phyloP scores from a whole-genome alignment of 2,113 vertebrate genomes.

The Psettodes erumei region DNA sequence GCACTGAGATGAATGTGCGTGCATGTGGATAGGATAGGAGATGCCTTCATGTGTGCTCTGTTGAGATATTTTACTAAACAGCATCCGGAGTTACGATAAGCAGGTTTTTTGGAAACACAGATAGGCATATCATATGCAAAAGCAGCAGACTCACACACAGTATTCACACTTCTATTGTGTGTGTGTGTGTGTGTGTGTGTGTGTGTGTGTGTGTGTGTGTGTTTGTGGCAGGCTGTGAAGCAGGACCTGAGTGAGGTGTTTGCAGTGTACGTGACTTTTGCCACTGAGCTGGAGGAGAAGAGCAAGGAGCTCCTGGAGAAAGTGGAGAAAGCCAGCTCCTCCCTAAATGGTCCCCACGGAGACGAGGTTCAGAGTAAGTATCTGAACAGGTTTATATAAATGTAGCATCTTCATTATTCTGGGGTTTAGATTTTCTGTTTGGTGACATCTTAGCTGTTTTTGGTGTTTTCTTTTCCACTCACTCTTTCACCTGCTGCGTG shows the following conservation, averaged over 20 bases:
- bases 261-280: slow-evolving; percentile 70
- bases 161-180: background rate
- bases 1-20: background rate
- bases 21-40: background rate
- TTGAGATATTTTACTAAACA: slow-evolving; percentile 3
- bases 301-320: slow-evolving; percentile 76
- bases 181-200: background rate
- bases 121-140: background rate
- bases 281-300: slow-evolving; percentile 78
- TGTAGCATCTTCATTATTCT: background rate
- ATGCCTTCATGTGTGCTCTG: background rate
- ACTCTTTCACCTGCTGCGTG: background rate
- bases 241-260: slow-evolving; percentile 76
- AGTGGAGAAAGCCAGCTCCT: slow-evolving; percentile 45
- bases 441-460: background rate
- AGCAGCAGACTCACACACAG: background rate
- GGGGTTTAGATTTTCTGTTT: no score
- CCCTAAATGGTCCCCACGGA: slow-evolving; percentile 26
- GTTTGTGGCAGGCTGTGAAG: slow-evolving; percentile 71
- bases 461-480: background rate
- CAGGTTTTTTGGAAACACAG: background rate
- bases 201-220: slow-evolving; percentile 8
- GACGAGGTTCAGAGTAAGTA: slow-evolving; percentile 67
- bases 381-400: background rate
- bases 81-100: background rate